Evolutionary conservation across 2,797 vertebrate species (phyloP).

Genomic region (Pyrocephalus nanus): DNA sequence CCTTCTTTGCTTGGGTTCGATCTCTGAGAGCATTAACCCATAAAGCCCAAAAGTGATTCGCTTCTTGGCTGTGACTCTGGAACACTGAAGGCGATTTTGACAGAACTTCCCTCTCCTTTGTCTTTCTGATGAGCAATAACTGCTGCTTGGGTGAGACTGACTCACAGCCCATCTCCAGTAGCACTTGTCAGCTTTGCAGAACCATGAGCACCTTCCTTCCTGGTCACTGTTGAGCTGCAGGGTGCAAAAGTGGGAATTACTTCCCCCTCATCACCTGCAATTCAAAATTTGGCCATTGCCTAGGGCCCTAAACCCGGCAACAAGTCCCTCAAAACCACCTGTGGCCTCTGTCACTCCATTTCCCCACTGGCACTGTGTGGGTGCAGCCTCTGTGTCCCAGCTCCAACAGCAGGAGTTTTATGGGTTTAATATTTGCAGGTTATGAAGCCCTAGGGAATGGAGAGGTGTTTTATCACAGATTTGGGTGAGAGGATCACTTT

Average conservation of each 20-base stretch:
- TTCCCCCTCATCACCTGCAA: not conserved
- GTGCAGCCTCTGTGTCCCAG: not conserved
- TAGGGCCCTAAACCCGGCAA: not conserved
- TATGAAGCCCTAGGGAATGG: not conserved
- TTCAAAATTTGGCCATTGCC: not conserved
- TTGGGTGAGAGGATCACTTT: not conserved
- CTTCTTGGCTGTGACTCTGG: not conserved
- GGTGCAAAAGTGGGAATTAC: not conserved
- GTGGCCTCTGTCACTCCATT: not conserved
- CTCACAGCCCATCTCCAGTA: not conserved
- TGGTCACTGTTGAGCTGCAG: not conserved
- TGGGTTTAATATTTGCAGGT: conserved; percentile 23
- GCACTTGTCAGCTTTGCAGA: not conserved
- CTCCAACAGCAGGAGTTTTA: conserved; percentile 11
- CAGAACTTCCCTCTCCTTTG: not conserved
- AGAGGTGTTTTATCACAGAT: not conserved
- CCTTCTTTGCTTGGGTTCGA: not conserved
- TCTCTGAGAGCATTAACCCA: not conserved
- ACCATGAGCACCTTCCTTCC: not conserved
- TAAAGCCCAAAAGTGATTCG: not conserved
- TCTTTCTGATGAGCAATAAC: not conserved
- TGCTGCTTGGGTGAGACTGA: not conserved
- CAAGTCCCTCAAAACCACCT: not conserved
- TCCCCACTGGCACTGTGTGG: accelerated
- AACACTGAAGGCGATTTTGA: not conserved